phyloP scores from a whole-genome alignment of 2,113 vertebrate species.

The Scomber colias region DNA sequence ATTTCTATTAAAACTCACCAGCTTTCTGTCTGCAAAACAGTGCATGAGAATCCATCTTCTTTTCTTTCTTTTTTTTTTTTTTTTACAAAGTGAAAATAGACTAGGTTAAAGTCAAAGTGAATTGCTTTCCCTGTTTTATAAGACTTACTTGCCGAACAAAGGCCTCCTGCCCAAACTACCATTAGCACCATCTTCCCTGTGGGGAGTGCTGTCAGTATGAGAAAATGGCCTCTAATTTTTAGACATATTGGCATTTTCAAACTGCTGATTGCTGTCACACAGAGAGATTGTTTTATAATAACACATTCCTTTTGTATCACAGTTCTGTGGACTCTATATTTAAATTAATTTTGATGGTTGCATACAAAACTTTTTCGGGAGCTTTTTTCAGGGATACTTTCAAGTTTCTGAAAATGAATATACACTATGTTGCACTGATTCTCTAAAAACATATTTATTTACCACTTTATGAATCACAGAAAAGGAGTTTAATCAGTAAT shows the following conservation, averaged over 20 bases:
- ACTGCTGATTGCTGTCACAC: constrained; percentile 68
- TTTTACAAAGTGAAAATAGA: background rate
- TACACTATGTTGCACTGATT: background rate
- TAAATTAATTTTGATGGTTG: constrained; percentile 36
- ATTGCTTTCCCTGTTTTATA: constrained; percentile 37
- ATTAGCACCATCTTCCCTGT: constrained; percentile 65
- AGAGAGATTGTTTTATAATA: constrained; percentile 62
- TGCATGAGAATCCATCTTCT: background rate
- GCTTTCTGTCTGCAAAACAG: background rate
- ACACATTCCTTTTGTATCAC: constrained; percentile 46
- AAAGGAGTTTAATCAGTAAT: too few relatives aligned
- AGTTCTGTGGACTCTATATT: constrained; percentile 24
- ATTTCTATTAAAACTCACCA: background rate
- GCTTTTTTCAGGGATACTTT: constrained; percentile 7
- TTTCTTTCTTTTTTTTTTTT: background rate
- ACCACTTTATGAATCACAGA: background rate
- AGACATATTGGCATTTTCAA: constrained; percentile 72
- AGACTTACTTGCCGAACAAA: constrained; percentile 49
- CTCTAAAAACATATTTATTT: background rate
- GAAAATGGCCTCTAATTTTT: constrained; percentile 61
- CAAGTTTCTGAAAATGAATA: constrained; percentile 7
- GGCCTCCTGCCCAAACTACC: constrained; percentile 59
- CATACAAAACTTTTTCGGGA: background rate
- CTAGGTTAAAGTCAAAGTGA: constrained; percentile 20
- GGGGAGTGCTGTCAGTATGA: constrained; percentile 59